These are phyloP conservation scores for Megaceryle torquata DNA, from an alignment of 2,113 vertebrate species.

Conservation along the genomic window DNA sequence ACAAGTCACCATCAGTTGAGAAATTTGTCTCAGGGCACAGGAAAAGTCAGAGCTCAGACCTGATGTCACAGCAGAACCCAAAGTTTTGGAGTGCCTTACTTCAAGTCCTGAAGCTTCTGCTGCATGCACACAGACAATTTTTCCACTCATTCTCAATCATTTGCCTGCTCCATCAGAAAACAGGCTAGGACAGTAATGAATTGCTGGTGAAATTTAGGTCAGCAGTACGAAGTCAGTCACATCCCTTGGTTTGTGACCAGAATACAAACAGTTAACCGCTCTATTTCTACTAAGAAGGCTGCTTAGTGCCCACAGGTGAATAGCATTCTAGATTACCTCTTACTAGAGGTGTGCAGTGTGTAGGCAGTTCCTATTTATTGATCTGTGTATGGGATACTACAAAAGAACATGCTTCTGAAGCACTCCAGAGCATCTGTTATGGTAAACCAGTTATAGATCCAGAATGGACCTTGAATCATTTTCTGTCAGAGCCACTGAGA, in stretches of 20 bases:
- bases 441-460: not conserved
- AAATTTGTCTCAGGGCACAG: not conserved
- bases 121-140: not conserved
- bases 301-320: not conserved
- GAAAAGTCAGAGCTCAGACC: not conserved
- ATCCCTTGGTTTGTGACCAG: not conserved
- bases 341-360: not conserved
- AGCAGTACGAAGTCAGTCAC: not conserved
- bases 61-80: not conserved
- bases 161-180: not conserved
- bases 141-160: not conserved
- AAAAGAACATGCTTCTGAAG: not conserved
- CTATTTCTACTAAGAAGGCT: not conserved
- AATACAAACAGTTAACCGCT: not conserved
- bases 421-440: not conserved
- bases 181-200: not conserved
- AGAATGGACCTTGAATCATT: not conserved
- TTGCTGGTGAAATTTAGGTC: not conserved
- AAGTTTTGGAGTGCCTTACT: not conserved
- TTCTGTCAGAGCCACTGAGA: not conserved
- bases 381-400: not conserved
- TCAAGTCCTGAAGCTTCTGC: not conserved
- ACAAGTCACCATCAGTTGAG: not conserved
- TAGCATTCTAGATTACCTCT: not conserved
- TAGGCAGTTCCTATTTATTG: not conserved